Base-by-base conservation (phyloP, 2,888 invertebrate species). In the Parascotia fuliginaria region DNA sequence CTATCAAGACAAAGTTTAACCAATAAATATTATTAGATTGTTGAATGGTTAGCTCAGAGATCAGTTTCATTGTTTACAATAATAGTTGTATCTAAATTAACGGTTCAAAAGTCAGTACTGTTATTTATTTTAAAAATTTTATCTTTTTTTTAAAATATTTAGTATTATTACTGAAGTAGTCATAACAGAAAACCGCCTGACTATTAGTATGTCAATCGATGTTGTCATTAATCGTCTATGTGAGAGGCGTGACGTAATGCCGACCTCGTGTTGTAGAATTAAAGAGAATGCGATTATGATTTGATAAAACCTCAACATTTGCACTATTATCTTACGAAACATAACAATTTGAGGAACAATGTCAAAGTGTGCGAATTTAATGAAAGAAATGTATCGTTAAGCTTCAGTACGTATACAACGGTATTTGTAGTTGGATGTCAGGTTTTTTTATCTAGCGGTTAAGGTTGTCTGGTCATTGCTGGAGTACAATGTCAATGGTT, bases 211-310 rank as follows among this genome's bases (percentile, higher is more conserved):
- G 48, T 52, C 38, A 49, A 48, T 45, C 19, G 14, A 44, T 55
- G 34, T 54, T 52, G 52, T 49, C 46, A 51, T 55, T 47, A 51
- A 58, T 60, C 38, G 52, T 36, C 42, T 39, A 15, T 51, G 64
- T 66, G 67, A 68, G 64, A 64, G 64, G 68, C 11, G 24, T 68
- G 68, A 68, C 34, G 68, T 68, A 68, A 68, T 45, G 1, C 9
- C 42, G 70, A 70, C 68, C 70, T 68, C 70, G 70, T 33, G 44
- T 38, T 48, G 44, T 56, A 42, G 64, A 68, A 68, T 66, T 70
- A 66, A 68, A 68, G 68, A 64, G 68, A 68, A 68, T 66, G 68
- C 70, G 67, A 64, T 68, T 61, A 66, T 64, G 56, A 59, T 70
- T 68, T 59, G 70, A 70, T 68, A 68, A 68, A 68, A 70, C 68